Percentiles rank a stretch among this genome's conserved stretches.
These are phyloP conservation scores for Sternotherus odoratus DNA, from an alignment of 2,797 vertebrate species.

Conservation along the genomic window DNA sequence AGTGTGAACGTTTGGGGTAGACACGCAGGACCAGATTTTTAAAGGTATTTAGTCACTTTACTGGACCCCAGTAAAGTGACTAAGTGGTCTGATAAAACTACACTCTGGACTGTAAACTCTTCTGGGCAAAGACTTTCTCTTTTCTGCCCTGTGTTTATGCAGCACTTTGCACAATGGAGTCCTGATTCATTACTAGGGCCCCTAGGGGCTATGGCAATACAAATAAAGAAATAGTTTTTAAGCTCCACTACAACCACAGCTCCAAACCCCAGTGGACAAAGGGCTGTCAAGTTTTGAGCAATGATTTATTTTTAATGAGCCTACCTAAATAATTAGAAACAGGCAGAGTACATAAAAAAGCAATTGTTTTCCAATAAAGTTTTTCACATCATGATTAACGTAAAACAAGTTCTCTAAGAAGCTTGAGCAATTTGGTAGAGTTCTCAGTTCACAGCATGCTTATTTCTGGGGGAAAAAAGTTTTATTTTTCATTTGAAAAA, in stretches of 20 bases:
- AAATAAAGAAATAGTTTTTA: background rate
- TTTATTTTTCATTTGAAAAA: background rate
- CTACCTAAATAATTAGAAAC: background rate
- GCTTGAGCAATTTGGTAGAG: background rate
- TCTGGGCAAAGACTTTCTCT: background rate
- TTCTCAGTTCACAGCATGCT: background rate
- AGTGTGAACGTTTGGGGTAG: background rate
- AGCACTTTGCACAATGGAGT: rapidly evolving
- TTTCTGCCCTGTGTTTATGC: background rate
- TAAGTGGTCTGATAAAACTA: no score
- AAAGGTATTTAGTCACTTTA: background rate
- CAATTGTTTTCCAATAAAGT: background rate
- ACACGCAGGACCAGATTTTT: background rate
- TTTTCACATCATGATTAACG: background rate
- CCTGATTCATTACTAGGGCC: background rate
- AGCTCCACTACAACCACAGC: background rate
- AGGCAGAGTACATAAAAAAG: background rate
- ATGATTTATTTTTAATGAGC: background rate
- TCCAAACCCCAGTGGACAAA: background rate
- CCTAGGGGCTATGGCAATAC: background rate
- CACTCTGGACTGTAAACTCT: background rate
- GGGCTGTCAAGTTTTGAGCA: background rate
- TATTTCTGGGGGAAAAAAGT: background rate
- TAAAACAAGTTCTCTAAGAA: background rate
- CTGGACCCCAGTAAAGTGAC: background rate